A percentile compares a stretch with the other conserved stretches of the same genome.
Conservation (phyloP, 2,888 invertebrate genomes). For the Nasonia oneida region DNA sequence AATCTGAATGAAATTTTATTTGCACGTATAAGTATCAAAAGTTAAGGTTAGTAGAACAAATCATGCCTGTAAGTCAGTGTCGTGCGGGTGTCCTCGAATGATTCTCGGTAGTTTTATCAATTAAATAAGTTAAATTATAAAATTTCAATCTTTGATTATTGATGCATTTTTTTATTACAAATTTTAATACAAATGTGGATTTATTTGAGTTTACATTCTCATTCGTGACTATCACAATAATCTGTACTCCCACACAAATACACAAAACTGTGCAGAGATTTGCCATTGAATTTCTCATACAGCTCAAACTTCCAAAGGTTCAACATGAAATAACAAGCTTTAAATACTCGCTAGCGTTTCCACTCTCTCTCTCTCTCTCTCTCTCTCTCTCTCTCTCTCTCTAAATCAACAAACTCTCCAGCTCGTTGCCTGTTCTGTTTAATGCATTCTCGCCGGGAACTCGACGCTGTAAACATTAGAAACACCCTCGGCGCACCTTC, state of each 20-base stretch:
- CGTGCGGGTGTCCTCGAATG: neutral
- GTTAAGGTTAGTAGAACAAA: neutral
- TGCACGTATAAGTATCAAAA: neutral
- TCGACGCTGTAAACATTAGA: slow-evolving; percentile 26
- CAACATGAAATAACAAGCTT: neutral
- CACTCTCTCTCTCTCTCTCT: neutral
- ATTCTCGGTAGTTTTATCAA: neutral
- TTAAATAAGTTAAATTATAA: too few species aligned
- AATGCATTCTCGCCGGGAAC: neutral
- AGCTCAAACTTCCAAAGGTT: too few species aligned
- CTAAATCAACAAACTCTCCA: neutral
- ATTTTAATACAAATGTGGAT: too few species aligned
- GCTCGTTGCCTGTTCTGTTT: slow-evolving; percentile 14
- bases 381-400: neutral
- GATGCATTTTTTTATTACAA: too few species aligned
- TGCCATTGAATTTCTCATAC: too few species aligned
- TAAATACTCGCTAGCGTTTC: neutral
- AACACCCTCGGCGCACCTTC: slow-evolving; percentile 15
- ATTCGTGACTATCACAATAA: too few species aligned
- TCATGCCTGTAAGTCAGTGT: neutral
- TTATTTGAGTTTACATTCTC: too few species aligned
- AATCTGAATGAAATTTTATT: neutral
- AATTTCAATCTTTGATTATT: too few species aligned
- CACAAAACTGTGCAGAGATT: too few species aligned
- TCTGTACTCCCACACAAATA: too few species aligned